Conservation (phyloP, 2,888 invertebrate species). For the Conops quadrifasciatus region DNA sequence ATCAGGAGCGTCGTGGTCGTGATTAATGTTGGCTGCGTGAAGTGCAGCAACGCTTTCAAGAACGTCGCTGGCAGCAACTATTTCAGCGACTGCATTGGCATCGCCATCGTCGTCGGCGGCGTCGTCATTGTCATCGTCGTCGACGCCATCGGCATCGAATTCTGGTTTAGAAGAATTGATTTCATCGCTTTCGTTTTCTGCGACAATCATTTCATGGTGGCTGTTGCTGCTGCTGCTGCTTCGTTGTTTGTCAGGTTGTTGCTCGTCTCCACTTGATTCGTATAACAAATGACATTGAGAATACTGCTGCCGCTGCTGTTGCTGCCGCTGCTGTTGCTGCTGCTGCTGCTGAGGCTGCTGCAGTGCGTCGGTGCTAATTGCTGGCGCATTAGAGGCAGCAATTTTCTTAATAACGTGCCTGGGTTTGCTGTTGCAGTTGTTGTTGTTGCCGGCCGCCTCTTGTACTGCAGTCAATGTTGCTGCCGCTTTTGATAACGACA, state of each 20-base stretch:
- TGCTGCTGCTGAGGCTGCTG: conserved; percentile 7
- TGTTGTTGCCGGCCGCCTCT: conserved; percentile 39
- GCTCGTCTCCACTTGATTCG: conserved; percentile 32
- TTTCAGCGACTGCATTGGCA: conserved; percentile 44
- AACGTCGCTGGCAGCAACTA: no score
- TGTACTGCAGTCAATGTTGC: conserved; percentile 36
- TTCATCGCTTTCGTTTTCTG: conserved; percentile 42
- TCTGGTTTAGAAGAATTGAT: neutral
- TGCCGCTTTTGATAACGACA: conserved; percentile 43
- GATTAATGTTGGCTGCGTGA: no score
- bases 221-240: conserved; percentile 15
- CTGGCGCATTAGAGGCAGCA: conserved; percentile 54
- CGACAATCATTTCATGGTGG: conserved; percentile 33
- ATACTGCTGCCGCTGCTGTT: conserved; percentile 26
- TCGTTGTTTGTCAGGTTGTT: conserved; percentile 41
- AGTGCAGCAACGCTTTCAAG: no score
- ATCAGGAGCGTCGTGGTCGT: no score
- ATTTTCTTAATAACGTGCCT: conserved; percentile 28
- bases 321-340: conserved; percentile 26
- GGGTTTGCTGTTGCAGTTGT: conserved; percentile 37
- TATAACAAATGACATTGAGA: neutral
- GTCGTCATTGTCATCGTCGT: neutral
- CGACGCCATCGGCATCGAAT: neutral
- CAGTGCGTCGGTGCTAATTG: conserved; percentile 53
- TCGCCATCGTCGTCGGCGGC: conserved; percentile 30